Evolutionary conservation across 2,113 vertebrate species (phyloP).

Genomic region (Myiozetetes cayanensis): DNA sequence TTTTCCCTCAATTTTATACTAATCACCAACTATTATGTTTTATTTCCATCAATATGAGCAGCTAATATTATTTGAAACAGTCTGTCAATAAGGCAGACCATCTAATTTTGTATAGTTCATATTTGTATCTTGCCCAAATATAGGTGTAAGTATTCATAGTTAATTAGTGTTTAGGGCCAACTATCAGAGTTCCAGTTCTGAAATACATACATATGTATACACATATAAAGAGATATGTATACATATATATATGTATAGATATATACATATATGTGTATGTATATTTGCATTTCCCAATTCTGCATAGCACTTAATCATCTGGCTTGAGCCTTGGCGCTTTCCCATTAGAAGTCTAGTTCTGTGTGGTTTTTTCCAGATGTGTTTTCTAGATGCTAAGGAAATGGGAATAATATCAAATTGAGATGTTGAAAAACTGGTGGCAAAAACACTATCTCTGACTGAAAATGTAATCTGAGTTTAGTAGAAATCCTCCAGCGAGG

Average conservation of each 20-base stretch:
- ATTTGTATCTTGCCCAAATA: neutral
- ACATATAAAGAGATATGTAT: neutral
- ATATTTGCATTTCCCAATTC: neutral
- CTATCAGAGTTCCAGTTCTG: neutral
- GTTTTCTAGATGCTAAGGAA: neutral
- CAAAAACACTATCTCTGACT: neutral
- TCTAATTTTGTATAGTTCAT: neutral
- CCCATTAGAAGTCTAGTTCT: neutral
- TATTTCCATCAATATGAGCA: neutral
- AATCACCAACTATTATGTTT: constrained; percentile 29
- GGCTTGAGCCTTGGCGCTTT: neutral
- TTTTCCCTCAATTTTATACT: constrained; percentile 6
- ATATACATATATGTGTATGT: neutral
- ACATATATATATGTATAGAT: neutral
- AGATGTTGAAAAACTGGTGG: neutral
- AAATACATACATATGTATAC: neutral
- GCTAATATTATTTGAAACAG: neutral
- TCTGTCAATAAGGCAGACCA: neutral
- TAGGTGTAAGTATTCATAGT: neutral
- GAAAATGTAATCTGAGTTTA: neutral
- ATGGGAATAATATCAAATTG: neutral
- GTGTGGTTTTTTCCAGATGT: neutral
- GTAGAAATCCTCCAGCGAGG: neutral
- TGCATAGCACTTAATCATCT: neutral
- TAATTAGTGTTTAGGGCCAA: neutral